Evolutionary conservation across 2,888 invertebrate genomes (phyloP).

Genomic region (Lobophora halterata): DNA sequence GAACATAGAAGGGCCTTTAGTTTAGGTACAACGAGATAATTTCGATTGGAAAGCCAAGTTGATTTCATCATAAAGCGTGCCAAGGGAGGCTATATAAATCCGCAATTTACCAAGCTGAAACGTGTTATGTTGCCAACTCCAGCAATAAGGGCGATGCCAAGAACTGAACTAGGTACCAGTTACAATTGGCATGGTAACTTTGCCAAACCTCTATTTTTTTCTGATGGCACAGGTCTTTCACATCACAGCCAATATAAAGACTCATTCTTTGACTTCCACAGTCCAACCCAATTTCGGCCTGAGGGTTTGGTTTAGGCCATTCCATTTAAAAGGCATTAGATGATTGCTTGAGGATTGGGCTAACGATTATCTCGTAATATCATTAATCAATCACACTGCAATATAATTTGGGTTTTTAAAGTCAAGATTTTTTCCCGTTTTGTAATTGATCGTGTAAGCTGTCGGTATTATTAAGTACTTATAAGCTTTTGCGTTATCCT

Average conservation of each 20-base stretch:
- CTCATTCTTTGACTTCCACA: neutral
- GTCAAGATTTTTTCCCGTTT: slow-evolving; percentile 14
- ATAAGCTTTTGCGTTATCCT: neutral
- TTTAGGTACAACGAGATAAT: slow-evolving; percentile 3
- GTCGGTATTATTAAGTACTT: slow-evolving; percentile 14
- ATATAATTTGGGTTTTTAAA: slow-evolving; percentile 21
- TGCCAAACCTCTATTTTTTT: slow-evolving; percentile 38
- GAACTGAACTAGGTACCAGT: slow-evolving; percentile 40
- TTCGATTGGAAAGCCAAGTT: neutral
- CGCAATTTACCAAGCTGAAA: slow-evolving; percentile 53
- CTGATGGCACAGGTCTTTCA: slow-evolving; percentile 2
- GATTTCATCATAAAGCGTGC: slow-evolving; percentile 27
- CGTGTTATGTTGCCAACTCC: slow-evolving; percentile 55
- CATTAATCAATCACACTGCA: slow-evolving; percentile 22
- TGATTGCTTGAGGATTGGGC: slow-evolving; percentile 19
- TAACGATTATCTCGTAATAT: slow-evolving; percentile 20
- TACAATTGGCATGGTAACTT: slow-evolving; percentile 51
- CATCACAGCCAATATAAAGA: slow-evolving; percentile 2
- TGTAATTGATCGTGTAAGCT: slow-evolving; percentile 20
- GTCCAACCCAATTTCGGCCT: slow-evolving; percentile 1
- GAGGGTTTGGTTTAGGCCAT: slow-evolving; percentile 7
- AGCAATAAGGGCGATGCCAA: slow-evolving; percentile 48
- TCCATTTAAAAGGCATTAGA: slow-evolving; percentile 20
- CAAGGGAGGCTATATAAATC: slow-evolving; percentile 53
- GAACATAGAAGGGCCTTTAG: neutral